Evolutionary conservation across 2,113 vertebrate species (phyloP).

Genomic region (Eptesicus fuscus): DNA sequence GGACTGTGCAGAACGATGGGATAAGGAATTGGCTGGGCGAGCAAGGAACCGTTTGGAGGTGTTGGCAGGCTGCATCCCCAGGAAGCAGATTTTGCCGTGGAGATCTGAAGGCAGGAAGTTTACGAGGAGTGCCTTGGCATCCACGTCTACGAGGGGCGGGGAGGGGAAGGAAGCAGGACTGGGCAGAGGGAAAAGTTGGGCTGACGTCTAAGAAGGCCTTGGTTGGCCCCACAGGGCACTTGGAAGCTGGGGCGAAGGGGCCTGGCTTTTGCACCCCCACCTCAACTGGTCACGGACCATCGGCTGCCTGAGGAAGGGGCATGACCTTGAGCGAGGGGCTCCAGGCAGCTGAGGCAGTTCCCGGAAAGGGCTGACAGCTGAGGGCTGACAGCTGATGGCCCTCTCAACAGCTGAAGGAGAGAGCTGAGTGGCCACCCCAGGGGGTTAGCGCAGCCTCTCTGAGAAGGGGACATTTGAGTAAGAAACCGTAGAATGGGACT

Average conservation of each 20-base stretch:
- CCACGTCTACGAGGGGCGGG: neutral
- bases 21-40: rapidly evolving
- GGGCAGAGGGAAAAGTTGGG: neutral
- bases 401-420: constrained; percentile 36
- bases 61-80: neutral
- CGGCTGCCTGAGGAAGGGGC: neutral
- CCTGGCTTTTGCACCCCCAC: neutral
- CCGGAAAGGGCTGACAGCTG: constrained; percentile 59
- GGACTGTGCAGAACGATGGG: rapidly evolving
- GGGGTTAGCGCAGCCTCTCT: neutral
- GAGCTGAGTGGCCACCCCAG: neutral
- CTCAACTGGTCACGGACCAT: neutral
- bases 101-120: neutral
- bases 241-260: neutral
- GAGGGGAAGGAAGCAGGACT: neutral
- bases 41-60: rapidly evolving
- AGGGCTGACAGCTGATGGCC: constrained; percentile 49
- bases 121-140: neutral
- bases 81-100: neutral
- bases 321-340: constrained; percentile 1
- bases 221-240: neutral
- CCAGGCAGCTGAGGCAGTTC: constrained; percentile 19
- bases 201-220: neutral
- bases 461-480: neutral
- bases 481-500: neutral